Conservation (phyloP, 1,140 invertebrate genomes). For the Hylaeus volcanicus region DNA sequence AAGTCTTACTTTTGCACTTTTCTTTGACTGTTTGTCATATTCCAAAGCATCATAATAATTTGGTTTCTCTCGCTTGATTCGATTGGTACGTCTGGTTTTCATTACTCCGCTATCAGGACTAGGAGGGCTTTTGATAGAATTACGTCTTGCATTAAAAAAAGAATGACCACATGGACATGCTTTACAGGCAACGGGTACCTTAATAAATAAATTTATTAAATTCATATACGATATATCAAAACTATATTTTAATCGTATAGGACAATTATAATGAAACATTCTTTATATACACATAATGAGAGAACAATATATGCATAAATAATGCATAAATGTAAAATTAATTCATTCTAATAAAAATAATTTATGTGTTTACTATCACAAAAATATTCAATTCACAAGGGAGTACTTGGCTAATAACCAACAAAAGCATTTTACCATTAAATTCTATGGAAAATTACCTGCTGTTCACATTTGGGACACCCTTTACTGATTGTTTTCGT, state of each 20-base stretch:
- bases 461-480: conserved; percentile 84
- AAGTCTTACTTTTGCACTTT: conserved; percentile 74
- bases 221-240: conserved; percentile 26
- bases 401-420: too few species aligned
- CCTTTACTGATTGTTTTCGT: conserved; percentile 83
- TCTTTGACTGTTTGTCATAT: conserved; percentile 86
- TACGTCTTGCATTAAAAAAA: conserved; percentile 86
- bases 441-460: conserved; percentile 74
- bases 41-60: conserved; percentile 92
- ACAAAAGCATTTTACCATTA: too few species aligned
- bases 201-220: conserved; percentile 43
- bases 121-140: conserved; percentile 80
- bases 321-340: neutral
- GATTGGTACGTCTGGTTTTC: conserved; percentile 84
- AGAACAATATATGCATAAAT: too few species aligned
- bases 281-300: neutral
- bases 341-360: too few species aligned
- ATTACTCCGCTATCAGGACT: conserved; percentile 78
- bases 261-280: conserved; percentile 1
- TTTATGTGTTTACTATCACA: too few species aligned
- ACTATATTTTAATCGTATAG: neutral
- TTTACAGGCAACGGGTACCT: conserved; percentile 91
- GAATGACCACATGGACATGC: conserved; percentile 89
- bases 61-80: conserved; percentile 88
- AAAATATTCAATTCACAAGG: too few species aligned